A percentile compares a stretch with the other conserved stretches of the same genome.
These are phyloP conservation scores for Cyphomyrus discorhynchus DNA, from an alignment of 2,113 vertebrate species.

Conservation along the genomic window DNA sequence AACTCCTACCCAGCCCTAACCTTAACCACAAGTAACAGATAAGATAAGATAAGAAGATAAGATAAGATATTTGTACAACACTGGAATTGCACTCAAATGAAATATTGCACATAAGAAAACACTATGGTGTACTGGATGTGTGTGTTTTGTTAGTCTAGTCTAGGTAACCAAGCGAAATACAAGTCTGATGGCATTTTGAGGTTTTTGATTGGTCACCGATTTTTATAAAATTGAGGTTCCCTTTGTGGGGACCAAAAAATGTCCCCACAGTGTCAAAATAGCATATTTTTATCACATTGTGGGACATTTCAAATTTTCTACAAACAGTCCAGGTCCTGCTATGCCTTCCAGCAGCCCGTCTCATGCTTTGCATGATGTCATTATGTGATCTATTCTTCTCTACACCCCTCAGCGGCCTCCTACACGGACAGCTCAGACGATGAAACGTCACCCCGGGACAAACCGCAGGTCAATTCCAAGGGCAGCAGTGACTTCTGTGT, in stretches of 20 bases:
- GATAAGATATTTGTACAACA: no score
- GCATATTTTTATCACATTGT: background rate
- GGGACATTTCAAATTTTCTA: background rate
- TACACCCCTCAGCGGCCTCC: constrained; percentile 74
- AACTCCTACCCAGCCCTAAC: no score
- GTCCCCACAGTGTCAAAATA: background rate
- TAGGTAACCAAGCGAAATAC: no score
- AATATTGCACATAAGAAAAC: no score
- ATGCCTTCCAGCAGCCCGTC: background rate
- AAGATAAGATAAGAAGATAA: no score
- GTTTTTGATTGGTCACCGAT: background rate
- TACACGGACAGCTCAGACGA: constrained; percentile 99
- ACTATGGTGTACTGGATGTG: no score
- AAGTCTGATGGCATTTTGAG: background rate
- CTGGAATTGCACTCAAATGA: no score
- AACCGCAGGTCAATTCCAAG: constrained; percentile 91
- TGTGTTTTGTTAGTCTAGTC: no score
- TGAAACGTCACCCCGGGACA: constrained; percentile 90
- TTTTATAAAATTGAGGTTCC: background rate
- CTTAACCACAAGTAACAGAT: no score
- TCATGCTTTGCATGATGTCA: background rate
- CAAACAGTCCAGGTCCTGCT: background rate
- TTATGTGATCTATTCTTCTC: background rate
- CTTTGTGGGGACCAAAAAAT: background rate
- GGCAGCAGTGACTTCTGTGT: constrained; percentile 96